Evolutionary conservation across 2,113 vertebrate species (phyloP).

Genomic region (Cyrtonyx montezumae): DNA sequence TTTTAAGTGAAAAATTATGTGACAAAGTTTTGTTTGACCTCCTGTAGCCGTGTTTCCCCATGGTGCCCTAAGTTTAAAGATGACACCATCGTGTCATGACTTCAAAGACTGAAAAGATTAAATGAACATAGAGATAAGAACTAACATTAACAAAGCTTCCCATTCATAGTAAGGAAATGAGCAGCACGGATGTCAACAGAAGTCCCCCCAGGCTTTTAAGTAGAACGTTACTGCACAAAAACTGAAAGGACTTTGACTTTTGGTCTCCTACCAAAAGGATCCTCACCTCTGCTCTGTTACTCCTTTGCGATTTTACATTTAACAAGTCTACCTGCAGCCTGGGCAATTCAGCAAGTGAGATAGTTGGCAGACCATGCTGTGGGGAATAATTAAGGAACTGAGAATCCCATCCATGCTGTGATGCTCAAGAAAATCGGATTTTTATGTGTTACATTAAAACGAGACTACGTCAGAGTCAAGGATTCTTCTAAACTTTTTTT

Average conservation of each 20-base stretch:
- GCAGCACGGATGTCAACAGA: background rate
- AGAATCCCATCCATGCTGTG: background rate
- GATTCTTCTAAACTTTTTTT: background rate
- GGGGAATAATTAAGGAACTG: background rate
- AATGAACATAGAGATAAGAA: background rate
- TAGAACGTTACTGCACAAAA: background rate
- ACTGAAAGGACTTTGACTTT: background rate
- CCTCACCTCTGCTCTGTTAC: background rate
- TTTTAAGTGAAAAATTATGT: background rate
- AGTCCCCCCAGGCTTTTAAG: background rate
- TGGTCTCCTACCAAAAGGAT: background rate
- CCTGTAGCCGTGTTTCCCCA: background rate
- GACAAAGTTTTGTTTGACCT: background rate
- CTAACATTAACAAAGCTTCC: background rate
- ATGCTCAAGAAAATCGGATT: background rate
- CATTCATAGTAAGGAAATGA: background rate
- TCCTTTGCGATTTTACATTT: background rate
- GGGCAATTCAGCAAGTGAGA: background rate
- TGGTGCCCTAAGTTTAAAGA: background rate
- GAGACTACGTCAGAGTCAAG: background rate
- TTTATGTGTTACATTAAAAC: background rate
- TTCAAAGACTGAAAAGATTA: background rate
- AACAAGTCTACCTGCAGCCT: background rate
- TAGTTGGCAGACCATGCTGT: rapidly evolving
- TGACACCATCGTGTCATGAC: background rate